A percentile compares a stretch with the other conserved stretches of the same genome.
Evolutionary conservation across 2,888 invertebrate species (phyloP).

Genomic region (Eilema caniola): DNA sequence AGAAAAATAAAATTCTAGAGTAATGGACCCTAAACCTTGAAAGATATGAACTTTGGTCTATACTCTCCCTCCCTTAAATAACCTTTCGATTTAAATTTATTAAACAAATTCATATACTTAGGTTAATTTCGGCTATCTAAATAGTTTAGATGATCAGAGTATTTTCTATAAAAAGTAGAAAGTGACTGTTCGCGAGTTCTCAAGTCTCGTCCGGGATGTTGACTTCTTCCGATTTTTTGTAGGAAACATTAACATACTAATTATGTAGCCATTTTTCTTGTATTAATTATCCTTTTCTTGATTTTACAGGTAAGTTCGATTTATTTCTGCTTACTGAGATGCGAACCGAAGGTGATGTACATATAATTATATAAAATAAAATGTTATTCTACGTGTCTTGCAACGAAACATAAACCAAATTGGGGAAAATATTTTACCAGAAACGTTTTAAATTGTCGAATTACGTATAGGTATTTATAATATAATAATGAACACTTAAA

Average conservation of each 20-base stretch:
- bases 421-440: not conserved
- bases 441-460: not conserved
- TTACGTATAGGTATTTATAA: too few relatives aligned
- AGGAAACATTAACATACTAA: not conserved
- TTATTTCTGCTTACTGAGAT: slow-evolving; percentile 2
- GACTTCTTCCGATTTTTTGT: not conserved
- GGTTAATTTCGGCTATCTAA: not conserved
- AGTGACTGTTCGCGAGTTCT: not conserved
- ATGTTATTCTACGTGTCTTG: not conserved
- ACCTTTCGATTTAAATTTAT: too few relatives aligned
- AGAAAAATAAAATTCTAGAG: not conserved
- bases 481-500: too few relatives aligned
- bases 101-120: not conserved
- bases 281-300: slow-evolving; percentile 25
- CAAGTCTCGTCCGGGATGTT: not conserved
- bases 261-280: not conserved
- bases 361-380: not conserved
- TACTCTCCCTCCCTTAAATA: too few relatives aligned
- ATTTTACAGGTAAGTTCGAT: slow-evolving; percentile 65
- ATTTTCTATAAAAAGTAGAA: not conserved
- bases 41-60: too few relatives aligned
- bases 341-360: not conserved
- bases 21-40: too few relatives aligned
- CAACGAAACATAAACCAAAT: not conserved
- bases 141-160: too few relatives aligned